Base-by-base conservation (phyloP, 2,113 vertebrate genomes). In the Ciconia stormi region DNA sequence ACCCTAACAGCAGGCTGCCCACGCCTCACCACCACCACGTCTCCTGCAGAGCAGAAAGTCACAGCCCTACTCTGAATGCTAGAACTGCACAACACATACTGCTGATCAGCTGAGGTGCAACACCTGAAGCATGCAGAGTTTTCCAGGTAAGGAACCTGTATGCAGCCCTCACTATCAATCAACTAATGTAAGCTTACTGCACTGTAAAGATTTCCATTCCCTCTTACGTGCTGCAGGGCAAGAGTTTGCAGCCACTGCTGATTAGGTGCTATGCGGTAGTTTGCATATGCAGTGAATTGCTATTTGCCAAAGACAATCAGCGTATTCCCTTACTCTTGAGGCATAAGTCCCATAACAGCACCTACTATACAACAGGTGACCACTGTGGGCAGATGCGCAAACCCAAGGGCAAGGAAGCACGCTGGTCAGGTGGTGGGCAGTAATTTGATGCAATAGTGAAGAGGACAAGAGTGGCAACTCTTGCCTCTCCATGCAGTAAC, bases 351-450 rank as follows among this genome's bases (percentile, higher is more conserved):
- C 2, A 0, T 52, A 91, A 59, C 19, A 65, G 76, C n/a, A 63
- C n/a, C 32, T 49, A 22, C 46, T 9, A 13, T 5, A 46, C 16
- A 70, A 42, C 25, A 72, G 47, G 32, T 30, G n/a, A 40, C 34
- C 30, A 66, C 0, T 4, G 23, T 9, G 62, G 2, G 2, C n/a
- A 34, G n/a, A 38, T 21, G n/a, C 1, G 2, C 77, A 83, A 89
- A 52, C 29, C 38, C 34, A 61, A n/a, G 49, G 16, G 23, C 36
- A 89, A 77, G 69, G 40, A 61, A 53, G 9, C 32, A 62, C 2
- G 1, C 13, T 53, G n/a, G 18, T 56, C 53, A 47, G 23, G 23
- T 19, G 20, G 9, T 20, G 14, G 74, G 36, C 25, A 87, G 27
- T 20, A 82, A 30, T 34, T 25, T 21, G 7, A 78, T 42, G 65